Conservation (phyloP, 2,797 vertebrate species). For the Salmo trutta region DNA sequence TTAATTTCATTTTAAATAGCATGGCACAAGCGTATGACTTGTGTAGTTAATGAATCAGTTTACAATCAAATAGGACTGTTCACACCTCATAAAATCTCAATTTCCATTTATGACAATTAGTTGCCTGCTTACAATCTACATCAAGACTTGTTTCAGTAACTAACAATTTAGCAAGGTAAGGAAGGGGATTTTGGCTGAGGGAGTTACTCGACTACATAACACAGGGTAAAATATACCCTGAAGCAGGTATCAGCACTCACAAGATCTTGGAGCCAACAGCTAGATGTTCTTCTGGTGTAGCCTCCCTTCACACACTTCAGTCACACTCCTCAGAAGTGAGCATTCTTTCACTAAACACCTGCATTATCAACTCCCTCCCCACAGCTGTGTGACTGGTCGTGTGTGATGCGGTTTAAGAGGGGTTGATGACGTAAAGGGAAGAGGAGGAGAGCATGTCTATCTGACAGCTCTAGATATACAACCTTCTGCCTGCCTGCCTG, state of each 20-base stretch:
- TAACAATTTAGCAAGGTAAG: slow-evolving; percentile 22
- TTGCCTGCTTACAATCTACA: slow-evolving; percentile 16
- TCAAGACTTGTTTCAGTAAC: slow-evolving; percentile 25
- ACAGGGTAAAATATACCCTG: neutral
- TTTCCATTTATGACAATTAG: slow-evolving; percentile 23
- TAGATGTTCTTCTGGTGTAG: neutral
- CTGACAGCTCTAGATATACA: neutral
- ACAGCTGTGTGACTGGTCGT: slow-evolving; percentile 22
- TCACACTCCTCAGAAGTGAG: neutral
- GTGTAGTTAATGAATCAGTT: slow-evolving; percentile 53
- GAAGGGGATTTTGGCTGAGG: neutral
- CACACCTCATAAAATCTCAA: slow-evolving; percentile 27
- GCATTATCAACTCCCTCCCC: neutral
- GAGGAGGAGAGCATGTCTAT: neutral
- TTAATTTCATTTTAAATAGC: slow-evolving; percentile 46
- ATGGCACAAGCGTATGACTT: slow-evolving; percentile 22
- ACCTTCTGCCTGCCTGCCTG: no score
- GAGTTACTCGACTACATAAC: slow-evolving; percentile 8
- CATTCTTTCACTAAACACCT: neutral
- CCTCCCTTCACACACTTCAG: neutral
- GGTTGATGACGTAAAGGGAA: neutral
- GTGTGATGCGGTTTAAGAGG: neutral
- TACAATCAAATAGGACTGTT: slow-evolving; percentile 46
- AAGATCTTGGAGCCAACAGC: neutral
- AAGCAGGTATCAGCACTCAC: neutral